phyloP scores from a whole-genome alignment of 2,113 vertebrate genomes.

The Anhinga rufa region DNA sequence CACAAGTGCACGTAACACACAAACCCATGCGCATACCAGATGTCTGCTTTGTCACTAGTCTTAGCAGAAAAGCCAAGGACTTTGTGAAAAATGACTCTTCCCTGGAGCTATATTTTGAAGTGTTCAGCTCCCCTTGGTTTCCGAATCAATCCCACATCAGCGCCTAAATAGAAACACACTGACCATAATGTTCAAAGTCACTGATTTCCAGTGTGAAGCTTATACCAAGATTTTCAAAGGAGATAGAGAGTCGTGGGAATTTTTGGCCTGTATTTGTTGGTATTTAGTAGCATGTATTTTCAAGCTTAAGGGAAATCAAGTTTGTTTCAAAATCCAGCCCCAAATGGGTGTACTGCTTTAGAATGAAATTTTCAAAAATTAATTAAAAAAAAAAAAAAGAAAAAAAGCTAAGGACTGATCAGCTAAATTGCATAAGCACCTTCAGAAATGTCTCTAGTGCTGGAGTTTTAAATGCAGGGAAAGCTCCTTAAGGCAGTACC shows the following conservation, averaged over 20 bases:
- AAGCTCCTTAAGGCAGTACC: background rate
- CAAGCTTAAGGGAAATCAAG: background rate
- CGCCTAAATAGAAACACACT: background rate
- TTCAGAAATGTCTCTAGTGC: background rate
- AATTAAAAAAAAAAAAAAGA: background rate
- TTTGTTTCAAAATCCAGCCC: background rate
- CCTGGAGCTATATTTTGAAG: background rate
- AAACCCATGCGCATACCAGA: background rate
- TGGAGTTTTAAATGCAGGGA: background rate
- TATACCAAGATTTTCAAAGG: background rate
- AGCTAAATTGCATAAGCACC: background rate
- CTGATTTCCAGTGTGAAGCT: background rate
- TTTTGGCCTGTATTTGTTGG: background rate
- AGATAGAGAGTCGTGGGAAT: background rate
- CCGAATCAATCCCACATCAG: background rate
- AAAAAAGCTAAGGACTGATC: background rate
- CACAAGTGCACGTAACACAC: background rate
- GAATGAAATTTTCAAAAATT: background rate
- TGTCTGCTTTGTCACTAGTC: background rate
- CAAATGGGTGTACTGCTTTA: background rate
- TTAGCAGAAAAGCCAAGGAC: background rate
- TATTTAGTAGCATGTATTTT: background rate
- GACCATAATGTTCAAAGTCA: background rate
- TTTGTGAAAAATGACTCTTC: background rate
- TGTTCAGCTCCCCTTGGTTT: background rate